Base-by-base conservation (phyloP, 2,113 vertebrate genomes). In the Lonchura striata region DNA sequence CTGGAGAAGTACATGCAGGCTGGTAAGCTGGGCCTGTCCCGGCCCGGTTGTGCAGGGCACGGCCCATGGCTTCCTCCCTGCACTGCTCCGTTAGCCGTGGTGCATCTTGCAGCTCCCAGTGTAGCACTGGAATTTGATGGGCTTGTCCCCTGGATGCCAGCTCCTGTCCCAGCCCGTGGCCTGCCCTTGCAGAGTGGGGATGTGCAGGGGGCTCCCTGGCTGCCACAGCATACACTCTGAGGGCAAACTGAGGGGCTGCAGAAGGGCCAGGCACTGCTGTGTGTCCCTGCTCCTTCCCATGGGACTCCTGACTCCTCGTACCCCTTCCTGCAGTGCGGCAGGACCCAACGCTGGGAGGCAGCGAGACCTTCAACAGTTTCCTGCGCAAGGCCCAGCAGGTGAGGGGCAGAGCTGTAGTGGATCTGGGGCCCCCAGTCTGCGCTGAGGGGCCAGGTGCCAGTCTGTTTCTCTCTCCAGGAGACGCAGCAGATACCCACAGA, bases 1-100 rank as follows among this genome's bases (percentile, higher is more conserved):
- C 97, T 99, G 96, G 99, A 99, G 98, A 99, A 99, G 80, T 99
- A 99, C 97, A 99, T 99, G 99, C 99, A 99, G 97, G 99, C 99
- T 27, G 99, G 99, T 99, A 82, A 98, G 99, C 96, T 35, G n/a
- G 13, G 53, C 35, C 41, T 71, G 75, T 30, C 41, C 41, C 30
- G 0, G 6, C 30, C 37, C 0, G 1, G 47, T 56, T 2, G 1
- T 56, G 44, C 50, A 11, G 41, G 50, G 23, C 30, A 1, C 0
- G 3, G 35, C 65, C 61, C 0, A 0, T 2, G 11, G 11, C 28
- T 59, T 53, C 33, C 21, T 52, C 23, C 35, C 22, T 6, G 7
- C 33, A 2, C 46, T 3, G 53, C 44, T 68, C 44, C 2, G 0
- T 28, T 42, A 30, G 11, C 61, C 1, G 4, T 3, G 42, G 56